A percentile compares a stretch with the other conserved stretches of the same genome.
These are phyloP conservation scores for Zosterops japonicus DNA, from an alignment of 2,113 vertebrate species.

Conservation along the genomic window DNA sequence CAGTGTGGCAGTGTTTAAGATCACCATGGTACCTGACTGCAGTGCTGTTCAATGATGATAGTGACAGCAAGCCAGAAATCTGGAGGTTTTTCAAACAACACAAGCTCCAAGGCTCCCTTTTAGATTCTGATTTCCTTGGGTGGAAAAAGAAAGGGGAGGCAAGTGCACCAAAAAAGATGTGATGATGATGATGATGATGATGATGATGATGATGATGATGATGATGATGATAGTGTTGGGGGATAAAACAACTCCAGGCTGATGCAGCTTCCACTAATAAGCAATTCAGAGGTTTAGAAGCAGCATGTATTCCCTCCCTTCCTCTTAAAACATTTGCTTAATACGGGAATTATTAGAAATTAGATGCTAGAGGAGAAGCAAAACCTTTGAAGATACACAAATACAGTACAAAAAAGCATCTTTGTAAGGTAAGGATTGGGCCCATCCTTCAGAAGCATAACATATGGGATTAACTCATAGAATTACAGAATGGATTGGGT, in stretches of 20 bases:
- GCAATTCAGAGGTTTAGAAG: not conserved
- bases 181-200: not conserved
- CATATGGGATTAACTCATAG: not conserved
- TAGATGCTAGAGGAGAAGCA: not conserved
- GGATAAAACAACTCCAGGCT: not conserved
- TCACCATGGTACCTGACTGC: conserved; percentile 51
- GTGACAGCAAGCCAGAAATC: not conserved
- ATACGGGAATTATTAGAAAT: not conserved
- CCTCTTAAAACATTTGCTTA: not conserved
- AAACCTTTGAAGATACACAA: not conserved
- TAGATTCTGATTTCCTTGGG: not conserved
- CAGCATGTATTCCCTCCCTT: not conserved
- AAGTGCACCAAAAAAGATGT: not conserved
- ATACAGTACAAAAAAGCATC: not conserved
- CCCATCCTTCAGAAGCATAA: not conserved
- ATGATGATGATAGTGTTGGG: not conserved
- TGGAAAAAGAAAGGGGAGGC: not conserved
- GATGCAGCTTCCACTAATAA: not conserved
- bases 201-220: not conserved
- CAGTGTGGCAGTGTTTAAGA: conserved; percentile 12
- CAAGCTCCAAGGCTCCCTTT: not conserved
- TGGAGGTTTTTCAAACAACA: conserved; percentile 3
- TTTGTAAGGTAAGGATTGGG: not conserved
- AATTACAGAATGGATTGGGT: not conserved
- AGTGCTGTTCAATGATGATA: not conserved